Evolutionary conservation across 2,888 invertebrate genomes (phyloP), one percentile per base, ranked within the genome.

Genomic region (Phaedon cochleariae): DNA sequence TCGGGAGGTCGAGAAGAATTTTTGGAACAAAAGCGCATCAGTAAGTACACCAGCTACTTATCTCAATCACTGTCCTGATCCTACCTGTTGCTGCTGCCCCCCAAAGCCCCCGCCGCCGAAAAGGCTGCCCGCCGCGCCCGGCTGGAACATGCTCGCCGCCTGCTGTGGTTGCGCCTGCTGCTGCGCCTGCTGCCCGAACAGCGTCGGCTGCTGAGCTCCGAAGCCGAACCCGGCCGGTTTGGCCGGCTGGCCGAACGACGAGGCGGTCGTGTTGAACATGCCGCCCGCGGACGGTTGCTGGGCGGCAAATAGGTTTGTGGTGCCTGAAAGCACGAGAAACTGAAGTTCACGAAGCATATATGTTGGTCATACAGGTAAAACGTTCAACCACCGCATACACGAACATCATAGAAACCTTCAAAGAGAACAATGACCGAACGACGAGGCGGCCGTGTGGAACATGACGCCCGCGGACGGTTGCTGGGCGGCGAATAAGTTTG

Each of bases 371-470:
- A n/a, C n/a, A n/a, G n/a, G n/a, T n/a, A n/a, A n/a, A n/a, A n/a
- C n/a, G n/a, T n/a, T n/a, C n/a, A n/a, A n/a, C n/a, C n/a, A n/a
- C n/a, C n/a, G n/a, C n/a, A n/a, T n/a, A n/a, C n/a, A n/a, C n/a
- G n/a, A n/a, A n/a, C n/a, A n/a, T n/a, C n/a, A n/a, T n/a, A n/a
- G n/a, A n/a, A n/a, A n/a, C n/a, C n/a, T n/a, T n/a, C n/a, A n/a
- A n/a, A n/a, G n/a, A n/a, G n/a, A n/a, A n/a, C n/a, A n/a, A n/a
- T n/a, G n/a, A n/a, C n/a, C n/a, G n/a, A n/a, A n/a, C n/a, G n/a
- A n/a, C n/a, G n/a, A n/a, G 10, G 86, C 81, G 72, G 87, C 75
- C 74, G 82, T 86, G 0, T 91, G 90, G 74, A 93, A 93, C 5
- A 93, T 85, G 1, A 88, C 86, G 2, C 88, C 85, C 18, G 87